Conservation (phyloP, 2,888 invertebrate genomes). For the Sarcophaga subvicina region DNA sequence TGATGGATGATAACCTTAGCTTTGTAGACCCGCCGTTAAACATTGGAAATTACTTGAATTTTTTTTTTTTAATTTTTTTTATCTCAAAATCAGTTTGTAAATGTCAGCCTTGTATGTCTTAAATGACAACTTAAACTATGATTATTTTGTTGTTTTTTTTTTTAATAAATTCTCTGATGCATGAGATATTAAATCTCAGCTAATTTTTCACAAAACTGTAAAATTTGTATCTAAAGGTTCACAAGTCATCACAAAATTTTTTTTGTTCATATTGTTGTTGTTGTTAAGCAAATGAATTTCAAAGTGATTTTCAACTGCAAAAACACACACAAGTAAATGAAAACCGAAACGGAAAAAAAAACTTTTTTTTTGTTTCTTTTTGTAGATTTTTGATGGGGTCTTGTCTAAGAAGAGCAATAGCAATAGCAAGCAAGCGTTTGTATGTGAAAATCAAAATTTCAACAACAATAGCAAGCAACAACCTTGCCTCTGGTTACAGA, state of each 20-base stretch:
- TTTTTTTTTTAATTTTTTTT: no score
- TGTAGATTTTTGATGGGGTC: background rate
- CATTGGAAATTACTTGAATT: no score
- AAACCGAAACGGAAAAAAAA: background rate
- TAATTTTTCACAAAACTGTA: slow-evolving; percentile 55
- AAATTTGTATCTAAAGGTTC: slow-evolving; percentile 53
- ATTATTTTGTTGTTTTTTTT: background rate
- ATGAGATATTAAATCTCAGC: slow-evolving; percentile 42
- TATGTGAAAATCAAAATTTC: background rate
- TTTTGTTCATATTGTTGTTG: no score
- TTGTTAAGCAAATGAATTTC: background rate
- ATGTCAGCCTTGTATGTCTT: no score
- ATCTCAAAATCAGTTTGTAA: no score
- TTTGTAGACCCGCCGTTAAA: no score
- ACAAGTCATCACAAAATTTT: slow-evolving; percentile 48
- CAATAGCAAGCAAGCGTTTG: background rate
- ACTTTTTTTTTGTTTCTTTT: background rate
- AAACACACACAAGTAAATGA: background rate
- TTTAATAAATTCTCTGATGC: background rate
- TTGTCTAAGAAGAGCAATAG: background rate
- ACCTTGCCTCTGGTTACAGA: slow-evolving; percentile 62
- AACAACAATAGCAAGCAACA: slow-evolving; percentile 6
- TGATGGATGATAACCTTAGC: no score
- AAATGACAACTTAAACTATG: background rate
- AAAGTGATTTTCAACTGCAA: slow-evolving; percentile 38